These are phyloP conservation scores for Xerus inauris DNA, from an alignment of 2,113 vertebrate genomes.

Conservation along the genomic window DNA sequence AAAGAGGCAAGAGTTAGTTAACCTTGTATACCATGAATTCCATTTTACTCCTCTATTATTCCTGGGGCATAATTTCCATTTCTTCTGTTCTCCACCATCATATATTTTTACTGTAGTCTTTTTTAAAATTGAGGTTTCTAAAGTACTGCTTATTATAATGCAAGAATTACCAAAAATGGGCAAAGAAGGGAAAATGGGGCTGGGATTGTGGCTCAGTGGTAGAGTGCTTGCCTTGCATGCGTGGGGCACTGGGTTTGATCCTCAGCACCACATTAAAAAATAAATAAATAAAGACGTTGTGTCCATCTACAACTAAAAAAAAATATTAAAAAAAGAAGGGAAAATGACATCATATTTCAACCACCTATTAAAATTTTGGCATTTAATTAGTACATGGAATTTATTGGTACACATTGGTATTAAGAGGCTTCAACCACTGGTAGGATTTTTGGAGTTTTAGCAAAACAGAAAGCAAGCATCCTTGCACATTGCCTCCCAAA, in stretches of 20 bases:
- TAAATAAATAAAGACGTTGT: too few species aligned
- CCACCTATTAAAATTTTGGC: background rate
- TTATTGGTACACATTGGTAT: background rate
- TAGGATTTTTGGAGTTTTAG: background rate
- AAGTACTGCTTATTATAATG: background rate
- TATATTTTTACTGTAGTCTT: background rate
- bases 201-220: too few species aligned
- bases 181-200: background rate
- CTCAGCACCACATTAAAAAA: too few species aligned
- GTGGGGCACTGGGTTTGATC: too few species aligned
- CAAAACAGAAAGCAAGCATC: background rate
- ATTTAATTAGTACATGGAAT: background rate
- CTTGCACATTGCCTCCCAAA: too few species aligned
- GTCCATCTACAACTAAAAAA: too few species aligned
- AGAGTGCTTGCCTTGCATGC: too few species aligned
- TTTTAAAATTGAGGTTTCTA: background rate
- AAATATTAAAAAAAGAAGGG: too few species aligned
- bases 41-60: background rate
- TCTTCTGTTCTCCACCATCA: background rate
- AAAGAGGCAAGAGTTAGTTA: constrained; percentile 1
- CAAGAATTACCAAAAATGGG: background rate
- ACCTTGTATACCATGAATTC: accelerated
- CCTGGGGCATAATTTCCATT: background rate
- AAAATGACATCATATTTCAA: background rate
- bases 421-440: accelerated